These are phyloP conservation scores for Dascillus cervinus DNA, from an alignment of 2,888 invertebrate species.

Conservation along the genomic window DNA sequence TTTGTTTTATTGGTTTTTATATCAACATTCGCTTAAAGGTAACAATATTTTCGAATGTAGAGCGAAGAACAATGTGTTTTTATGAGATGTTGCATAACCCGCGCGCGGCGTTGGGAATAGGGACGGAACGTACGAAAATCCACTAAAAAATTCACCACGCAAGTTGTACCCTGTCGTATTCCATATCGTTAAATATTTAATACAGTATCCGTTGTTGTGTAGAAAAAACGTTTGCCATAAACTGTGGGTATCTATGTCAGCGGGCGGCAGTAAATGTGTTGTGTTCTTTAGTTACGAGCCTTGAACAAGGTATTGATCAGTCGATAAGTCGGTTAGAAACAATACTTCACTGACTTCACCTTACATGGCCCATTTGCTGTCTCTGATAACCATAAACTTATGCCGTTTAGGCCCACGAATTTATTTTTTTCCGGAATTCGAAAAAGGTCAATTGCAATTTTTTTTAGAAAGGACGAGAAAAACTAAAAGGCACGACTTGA, in stretches of 20 bases:
- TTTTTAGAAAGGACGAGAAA: too few species aligned
- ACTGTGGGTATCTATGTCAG: constrained; percentile 13
- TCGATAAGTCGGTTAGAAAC: constrained; percentile 17
- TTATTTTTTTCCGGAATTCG: too few species aligned
- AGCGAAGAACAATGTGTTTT: too few species aligned
- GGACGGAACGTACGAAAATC: too few species aligned
- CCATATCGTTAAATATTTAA: constrained; percentile 9
- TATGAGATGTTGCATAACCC: too few species aligned
- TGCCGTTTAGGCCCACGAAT: not conserved
- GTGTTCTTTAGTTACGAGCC: constrained; percentile 17
- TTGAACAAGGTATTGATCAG: constrained; percentile 18
- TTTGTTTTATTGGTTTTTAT: too few species aligned
- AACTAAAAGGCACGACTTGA: constrained; percentile 6
- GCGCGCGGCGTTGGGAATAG: too few species aligned
- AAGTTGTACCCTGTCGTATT: too few species aligned
- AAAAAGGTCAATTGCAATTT: too few species aligned
- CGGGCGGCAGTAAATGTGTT: constrained; percentile 14
- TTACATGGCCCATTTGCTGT: constrained; percentile 17
- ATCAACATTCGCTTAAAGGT: too few species aligned
- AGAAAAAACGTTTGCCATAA: constrained; percentile 10
- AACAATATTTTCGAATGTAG: too few species aligned
- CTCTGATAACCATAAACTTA: constrained; percentile 9
- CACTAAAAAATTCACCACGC: constrained; percentile 4
- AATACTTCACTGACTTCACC: constrained; percentile 16
- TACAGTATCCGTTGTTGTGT: constrained; percentile 5